phyloP scores from a whole-genome alignment of 2,797 vertebrate species.

The Poeciliopsis paucimaculata region DNA sequence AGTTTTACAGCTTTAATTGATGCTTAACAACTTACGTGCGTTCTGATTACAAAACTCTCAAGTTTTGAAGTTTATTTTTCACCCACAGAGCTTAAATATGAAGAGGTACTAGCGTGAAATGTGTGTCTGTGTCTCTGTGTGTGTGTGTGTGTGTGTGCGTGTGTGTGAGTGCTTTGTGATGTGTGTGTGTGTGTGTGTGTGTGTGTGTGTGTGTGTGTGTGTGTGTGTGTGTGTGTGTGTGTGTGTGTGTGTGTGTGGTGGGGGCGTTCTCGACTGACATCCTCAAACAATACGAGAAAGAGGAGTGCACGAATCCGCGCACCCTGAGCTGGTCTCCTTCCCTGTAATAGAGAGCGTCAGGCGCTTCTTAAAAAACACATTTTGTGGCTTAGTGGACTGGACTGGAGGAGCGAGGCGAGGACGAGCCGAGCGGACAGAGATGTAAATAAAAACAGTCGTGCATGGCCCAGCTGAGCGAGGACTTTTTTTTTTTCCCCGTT shows the following conservation, averaged over 20 bases:
- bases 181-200: slow-evolving; percentile 59
- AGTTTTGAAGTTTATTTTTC: slow-evolving; percentile 58
- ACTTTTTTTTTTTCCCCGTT: slow-evolving; percentile 81
- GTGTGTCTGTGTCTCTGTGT: slow-evolving; percentile 58
- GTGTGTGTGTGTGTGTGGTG: slow-evolving; percentile 81
- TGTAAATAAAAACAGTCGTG: slow-evolving; percentile 95
- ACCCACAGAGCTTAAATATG: slow-evolving; percentile 81
- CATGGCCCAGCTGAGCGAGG: slow-evolving; percentile 90
- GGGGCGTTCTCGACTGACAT: slow-evolving; percentile 91
- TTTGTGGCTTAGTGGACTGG: slow-evolving; percentile 75
- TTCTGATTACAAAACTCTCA: slow-evolving; percentile 29
- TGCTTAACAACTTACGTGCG: slow-evolving; percentile 26
- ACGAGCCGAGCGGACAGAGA: slow-evolving; percentile 86
- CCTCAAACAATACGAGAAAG: slow-evolving; percentile 91
- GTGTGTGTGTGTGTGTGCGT: slow-evolving; percentile 56
- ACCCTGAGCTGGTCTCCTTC: slow-evolving; percentile 76
- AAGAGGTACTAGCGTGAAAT: slow-evolving; percentile 84
- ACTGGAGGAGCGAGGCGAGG: slow-evolving; percentile 73
- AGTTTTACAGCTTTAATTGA: slow-evolving; percentile 54
- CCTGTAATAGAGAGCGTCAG: slow-evolving; percentile 75
- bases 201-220: slow-evolving; percentile 75
- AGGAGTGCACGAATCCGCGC: slow-evolving; percentile 87
- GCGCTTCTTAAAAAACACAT: slow-evolving; percentile 79
- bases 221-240: slow-evolving; percentile 76
- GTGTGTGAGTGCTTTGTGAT: background rate